These are phyloP conservation scores for Dufourea novaeangliae DNA, from an alignment of 1,140 invertebrate genomes.

Conservation along the genomic window DNA sequence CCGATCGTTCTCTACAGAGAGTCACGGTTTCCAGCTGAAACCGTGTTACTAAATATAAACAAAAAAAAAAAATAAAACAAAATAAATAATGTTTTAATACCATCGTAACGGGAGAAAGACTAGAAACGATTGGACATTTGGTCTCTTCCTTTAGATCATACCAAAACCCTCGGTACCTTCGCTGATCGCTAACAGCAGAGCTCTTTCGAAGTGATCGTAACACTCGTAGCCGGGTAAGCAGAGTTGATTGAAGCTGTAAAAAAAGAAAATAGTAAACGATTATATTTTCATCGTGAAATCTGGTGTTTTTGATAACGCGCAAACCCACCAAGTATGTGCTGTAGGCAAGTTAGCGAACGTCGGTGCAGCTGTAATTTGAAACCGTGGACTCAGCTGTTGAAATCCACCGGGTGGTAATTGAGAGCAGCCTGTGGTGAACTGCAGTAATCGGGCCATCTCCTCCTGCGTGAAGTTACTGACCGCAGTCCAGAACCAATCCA, in stretches of 20 bases:
- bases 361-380: slow-evolving; percentile 94
- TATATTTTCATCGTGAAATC: too few species aligned
- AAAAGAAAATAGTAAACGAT: slow-evolving; percentile 44
- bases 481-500: slow-evolving; percentile 97
- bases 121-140: slow-evolving; percentile 39
- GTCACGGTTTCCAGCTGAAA: slow-evolving; percentile 13
- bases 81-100: slow-evolving; percentile 32
- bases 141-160: slow-evolving; percentile 86
- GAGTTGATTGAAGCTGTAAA: slow-evolving; percentile 95
- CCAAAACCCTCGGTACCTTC: slow-evolving; percentile 98
- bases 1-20: not conserved
- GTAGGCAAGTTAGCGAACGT: slow-evolving; percentile 95
- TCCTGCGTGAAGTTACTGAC: slow-evolving; percentile 95
- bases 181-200: slow-evolving; percentile 94
- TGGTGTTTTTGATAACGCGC: too few species aligned
- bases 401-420: slow-evolving; percentile 96
- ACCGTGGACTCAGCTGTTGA: slow-evolving; percentile 92
- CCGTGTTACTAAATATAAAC: not conserved
- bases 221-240: slow-evolving; percentile 97
- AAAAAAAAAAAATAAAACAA: slow-evolving; percentile 30
- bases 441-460: slow-evolving; percentile 95
- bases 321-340: slow-evolving; percentile 93
- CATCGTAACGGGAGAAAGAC: slow-evolving; percentile 25
- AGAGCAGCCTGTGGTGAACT: slow-evolving; percentile 97
- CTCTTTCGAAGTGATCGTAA: slow-evolving; percentile 96